Evolutionary conservation across 2,888 invertebrate genomes (phyloP).

Genomic region (Ephialtes manifestator): DNA sequence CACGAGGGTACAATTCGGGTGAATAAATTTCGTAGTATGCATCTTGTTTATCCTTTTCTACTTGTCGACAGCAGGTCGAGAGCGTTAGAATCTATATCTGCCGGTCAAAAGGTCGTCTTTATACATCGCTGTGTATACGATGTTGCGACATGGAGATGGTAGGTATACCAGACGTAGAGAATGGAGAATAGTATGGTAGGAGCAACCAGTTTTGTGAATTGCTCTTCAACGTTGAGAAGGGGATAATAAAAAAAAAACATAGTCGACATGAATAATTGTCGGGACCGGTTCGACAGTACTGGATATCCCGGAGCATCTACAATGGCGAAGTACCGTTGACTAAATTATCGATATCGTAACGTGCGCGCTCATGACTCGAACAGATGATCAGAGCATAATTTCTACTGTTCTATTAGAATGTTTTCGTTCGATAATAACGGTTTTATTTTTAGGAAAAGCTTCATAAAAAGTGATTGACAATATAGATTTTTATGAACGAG

Average conservation of each 20-base stretch:
- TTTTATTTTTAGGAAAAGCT: neutral
- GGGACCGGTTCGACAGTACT: conserved; percentile 51
- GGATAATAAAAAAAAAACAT: conserved; percentile 28
- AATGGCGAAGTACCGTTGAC: conserved; percentile 57
- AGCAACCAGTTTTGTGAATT: conserved; percentile 45
- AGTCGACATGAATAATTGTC: conserved; percentile 52
- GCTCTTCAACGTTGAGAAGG: neutral
- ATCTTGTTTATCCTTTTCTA: neutral
- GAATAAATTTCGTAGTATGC: neutral
- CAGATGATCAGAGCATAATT: neutral
- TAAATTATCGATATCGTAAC: conserved; percentile 50
- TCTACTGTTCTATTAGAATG: neutral
- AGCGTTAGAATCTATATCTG: neutral
- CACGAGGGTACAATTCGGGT: neutral
- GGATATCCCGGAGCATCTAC: conserved; percentile 32
- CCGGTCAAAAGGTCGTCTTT: conserved; percentile 12
- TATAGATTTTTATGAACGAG: neutral
- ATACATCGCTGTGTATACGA: neutral
- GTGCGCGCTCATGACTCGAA: neutral
- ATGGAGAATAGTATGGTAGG: conserved; percentile 8
- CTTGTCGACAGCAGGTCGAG: neutral
- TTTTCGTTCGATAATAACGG: neutral
- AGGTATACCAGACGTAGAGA: neutral
- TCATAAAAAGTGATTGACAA: neutral
- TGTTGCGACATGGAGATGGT: neutral